Evolutionary conservation across 2,797 vertebrate species (phyloP), one percentile per base, ranked within the genome.

Genomic region (Oreochromis mossambicus): DNA sequence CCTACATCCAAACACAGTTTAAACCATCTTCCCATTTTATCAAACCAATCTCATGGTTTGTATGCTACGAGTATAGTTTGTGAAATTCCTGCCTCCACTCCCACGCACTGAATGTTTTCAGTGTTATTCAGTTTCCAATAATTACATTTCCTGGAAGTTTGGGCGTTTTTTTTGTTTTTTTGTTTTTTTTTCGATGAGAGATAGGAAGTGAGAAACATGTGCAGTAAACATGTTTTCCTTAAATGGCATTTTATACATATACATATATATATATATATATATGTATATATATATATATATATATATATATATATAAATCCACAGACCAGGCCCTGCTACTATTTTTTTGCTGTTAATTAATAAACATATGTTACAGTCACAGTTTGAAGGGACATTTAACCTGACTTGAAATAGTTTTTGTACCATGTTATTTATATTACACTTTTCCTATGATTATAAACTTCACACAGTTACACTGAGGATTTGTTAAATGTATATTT

Each of bases 261-360:
- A 19, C 3, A 26, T n/a, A 1, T n/a, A 5, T 8, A 0, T 3
- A 8, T 15, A 8, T 24, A 2, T 24, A 24, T 24, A 24, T 24
- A 2, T n/a, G 1, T n/a, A 5, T 8, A 0, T 3, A 8, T 15
- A 3, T 15, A 15, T 15, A 2, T 46, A 3, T 7, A 0, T 7
- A 7, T 1, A 7, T 2, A 7, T 2, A 14, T 8, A 48, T 2
- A 15, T 0, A 19, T 2, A 50, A 2, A 10, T 52, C 10, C 0
- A 54, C n/a, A 54, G 5, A 21, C 5, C 0, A 13, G 52, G 52
- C 21, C 11, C 21, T 54, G 0, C 4, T 54, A 26, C 21, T 0
- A 14, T 7, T 12, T 1, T 0, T 24, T 26, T 55, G 24, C 12
- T 26, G 52, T 26, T 26, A 0, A 26, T 14, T 55, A 8, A 55